Evolutionary conservation across 2,888 invertebrate genomes (phyloP), one percentile per base, ranked within the genome.

Genomic region (Lasioglossum morio): DNA sequence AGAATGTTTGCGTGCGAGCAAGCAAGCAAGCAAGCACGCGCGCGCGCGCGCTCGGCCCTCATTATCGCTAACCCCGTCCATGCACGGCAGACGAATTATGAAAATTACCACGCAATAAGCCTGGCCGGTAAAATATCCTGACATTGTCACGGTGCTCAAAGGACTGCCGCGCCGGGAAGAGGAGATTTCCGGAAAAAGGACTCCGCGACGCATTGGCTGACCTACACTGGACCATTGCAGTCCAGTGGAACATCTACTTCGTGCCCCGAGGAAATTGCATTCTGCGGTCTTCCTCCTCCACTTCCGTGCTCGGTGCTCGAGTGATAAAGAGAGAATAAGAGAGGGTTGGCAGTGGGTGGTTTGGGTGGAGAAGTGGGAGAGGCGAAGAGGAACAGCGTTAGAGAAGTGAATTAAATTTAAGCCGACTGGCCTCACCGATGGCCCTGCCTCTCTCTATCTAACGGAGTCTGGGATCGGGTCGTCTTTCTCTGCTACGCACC

Each of bases 401-500:
- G 83, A 87, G 86, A 86, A 87, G 88, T 84, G 88, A 90, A 90
- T 90, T 90, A 90, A 90, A 90, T 90, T 90, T 90, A 86, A 90
- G 86, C 87, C 87, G 84, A 87, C 70, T 70, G 70, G 70, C 40
- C 70, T 70, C 40, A 0, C 81, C 70, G 40, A 53, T 79, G 30
- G 57, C 37, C 70, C 30, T 14, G 4, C 70, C 74, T 48, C 74
- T 43, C 40, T 57, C 34, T 16, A 60, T 34, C 43, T 34, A n/a
- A 46, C 48, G 72, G 12, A 66, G 69, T 72, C 72, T 66, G 72
- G 77, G 53, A 80, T 84, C 66, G 73, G 69, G 57, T 46, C 63
- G 19, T 66, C 80, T 74, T 79, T 75, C 75, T 74, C 63, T 34
- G 63, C 77, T 66, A 74, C 79, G 69, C 72, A 40, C 16, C 80